A percentile compares a stretch with the other conserved stretches of the same genome.
These are phyloP conservation scores for Drosophila diplacantha DNA, from an alignment of 2,888 invertebrate species.

Conservation along the genomic window DNA sequence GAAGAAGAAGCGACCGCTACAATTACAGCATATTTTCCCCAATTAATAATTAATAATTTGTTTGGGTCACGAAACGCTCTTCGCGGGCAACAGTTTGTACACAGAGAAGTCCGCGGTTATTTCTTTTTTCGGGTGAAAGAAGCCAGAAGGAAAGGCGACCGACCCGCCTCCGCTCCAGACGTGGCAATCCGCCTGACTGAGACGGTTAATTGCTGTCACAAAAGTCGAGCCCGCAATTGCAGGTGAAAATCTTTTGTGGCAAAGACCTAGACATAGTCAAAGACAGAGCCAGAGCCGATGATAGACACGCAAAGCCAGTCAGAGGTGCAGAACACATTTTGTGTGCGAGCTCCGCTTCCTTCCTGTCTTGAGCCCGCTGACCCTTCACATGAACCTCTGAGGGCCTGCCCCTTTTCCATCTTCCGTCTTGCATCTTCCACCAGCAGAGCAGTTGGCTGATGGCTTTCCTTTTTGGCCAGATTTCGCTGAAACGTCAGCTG, in stretches of 20 bases:
- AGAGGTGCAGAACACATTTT: constrained; percentile 66
- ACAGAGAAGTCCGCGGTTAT: constrained; percentile 9
- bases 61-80: constrained; percentile 72
- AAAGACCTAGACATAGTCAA: constrained; percentile 23
- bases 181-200: constrained; percentile 59
- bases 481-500: constrained; percentile 26
- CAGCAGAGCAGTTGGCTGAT: constrained; percentile 31
- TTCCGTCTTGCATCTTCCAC: not conserved
- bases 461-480: constrained; percentile 22
- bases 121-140: constrained; percentile 32
- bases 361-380: constrained; percentile 15
- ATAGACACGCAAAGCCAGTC: constrained; percentile 57
- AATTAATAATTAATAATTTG: constrained; percentile 76
- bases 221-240: constrained; percentile 38
- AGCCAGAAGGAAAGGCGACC: constrained; percentile 45
- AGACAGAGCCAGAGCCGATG: constrained; percentile 2
- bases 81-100: constrained; percentile 53
- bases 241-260: constrained; percentile 57
- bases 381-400: constrained; percentile 7
- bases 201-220: constrained; percentile 75
- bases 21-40: constrained; percentile 74
- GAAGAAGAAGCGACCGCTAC: constrained; percentile 64
- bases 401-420: constrained; percentile 8
- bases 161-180: constrained; percentile 25
- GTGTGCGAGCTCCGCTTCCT: constrained; percentile 48